Conservation (phyloP, 2,113 vertebrate species). For the Oriolus oriolus region DNA sequence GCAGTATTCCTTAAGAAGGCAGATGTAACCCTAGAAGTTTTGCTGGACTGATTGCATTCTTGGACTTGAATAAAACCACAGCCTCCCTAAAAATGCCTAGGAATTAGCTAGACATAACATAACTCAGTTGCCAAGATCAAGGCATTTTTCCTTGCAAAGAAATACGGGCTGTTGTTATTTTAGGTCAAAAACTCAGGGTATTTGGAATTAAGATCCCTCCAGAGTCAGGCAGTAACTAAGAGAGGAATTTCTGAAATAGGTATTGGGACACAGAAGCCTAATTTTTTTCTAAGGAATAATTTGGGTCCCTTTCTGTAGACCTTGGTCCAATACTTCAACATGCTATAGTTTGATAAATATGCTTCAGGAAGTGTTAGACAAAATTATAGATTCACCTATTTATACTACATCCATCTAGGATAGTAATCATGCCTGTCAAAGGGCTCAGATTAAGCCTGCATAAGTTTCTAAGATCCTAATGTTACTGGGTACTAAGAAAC, state of each 20-base stretch:
- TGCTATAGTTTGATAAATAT: neutral
- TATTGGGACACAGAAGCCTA: neutral
- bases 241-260: neutral
- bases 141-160: neutral
- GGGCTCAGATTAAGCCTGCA: neutral
- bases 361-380: neutral
- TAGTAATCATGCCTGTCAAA: neutral
- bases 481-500: neutral
- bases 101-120: neutral
- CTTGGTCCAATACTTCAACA: neutral
- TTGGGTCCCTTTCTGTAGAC: neutral
- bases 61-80: neutral
- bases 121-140: neutral
- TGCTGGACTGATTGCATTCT: neutral
- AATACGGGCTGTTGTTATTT: neutral
- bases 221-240: neutral
- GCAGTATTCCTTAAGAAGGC: neutral
- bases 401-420: neutral
- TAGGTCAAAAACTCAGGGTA: neutral
- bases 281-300: neutral
- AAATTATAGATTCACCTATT: neutral
- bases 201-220: neutral
- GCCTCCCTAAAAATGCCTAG: neutral
- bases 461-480: neutral
- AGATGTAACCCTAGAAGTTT: neutral